Percentiles rank a stretch among this genome's conserved stretches.
phyloP scores from a whole-genome alignment of 2,797 vertebrate genomes.

The Dipus sagitta region DNA sequence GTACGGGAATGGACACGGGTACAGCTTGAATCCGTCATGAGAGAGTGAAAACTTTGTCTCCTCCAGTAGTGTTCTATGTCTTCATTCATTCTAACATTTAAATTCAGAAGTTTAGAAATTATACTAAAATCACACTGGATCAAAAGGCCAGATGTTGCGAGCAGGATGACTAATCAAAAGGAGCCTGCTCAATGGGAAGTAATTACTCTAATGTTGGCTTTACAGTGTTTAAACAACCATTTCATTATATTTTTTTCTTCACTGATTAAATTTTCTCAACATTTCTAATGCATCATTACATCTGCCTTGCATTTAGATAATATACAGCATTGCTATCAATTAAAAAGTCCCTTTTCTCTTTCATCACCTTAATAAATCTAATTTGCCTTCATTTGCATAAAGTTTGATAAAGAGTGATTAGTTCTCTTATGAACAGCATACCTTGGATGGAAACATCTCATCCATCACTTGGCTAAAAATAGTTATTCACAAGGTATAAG shows the following conservation, averaged over 20 bases:
- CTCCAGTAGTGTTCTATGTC: background rate
- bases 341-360: conserved; percentile 86
- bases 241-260: conserved; percentile 89
- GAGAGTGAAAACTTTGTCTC: background rate
- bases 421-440: conserved; percentile 74
- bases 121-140: conserved; percentile 82
- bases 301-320: conserved; percentile 88
- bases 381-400: conserved; percentile 86
- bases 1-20: fast-evolving
- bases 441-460: conserved; percentile 77
- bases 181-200: conserved; percentile 85
- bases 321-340: conserved; percentile 82
- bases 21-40: background rate
- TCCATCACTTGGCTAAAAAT: conserved; percentile 74
- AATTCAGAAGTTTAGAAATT: conserved; percentile 76
- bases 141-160: conserved; percentile 84
- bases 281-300: conserved; percentile 90
- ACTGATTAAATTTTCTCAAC: conserved; percentile 88
- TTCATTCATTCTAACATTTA: conserved; percentile 71
- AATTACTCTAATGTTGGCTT: conserved; percentile 89
- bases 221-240: conserved; percentile 90
- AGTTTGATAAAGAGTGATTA: conserved; percentile 81
- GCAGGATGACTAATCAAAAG: conserved; percentile 87
- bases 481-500: conserved; percentile 38
- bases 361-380: conserved; percentile 88